Percentiles rank a stretch among this genome's conserved stretches.
Conservation (phyloP, 2,888 invertebrate species). For the Caenorhabditis afra region DNA sequence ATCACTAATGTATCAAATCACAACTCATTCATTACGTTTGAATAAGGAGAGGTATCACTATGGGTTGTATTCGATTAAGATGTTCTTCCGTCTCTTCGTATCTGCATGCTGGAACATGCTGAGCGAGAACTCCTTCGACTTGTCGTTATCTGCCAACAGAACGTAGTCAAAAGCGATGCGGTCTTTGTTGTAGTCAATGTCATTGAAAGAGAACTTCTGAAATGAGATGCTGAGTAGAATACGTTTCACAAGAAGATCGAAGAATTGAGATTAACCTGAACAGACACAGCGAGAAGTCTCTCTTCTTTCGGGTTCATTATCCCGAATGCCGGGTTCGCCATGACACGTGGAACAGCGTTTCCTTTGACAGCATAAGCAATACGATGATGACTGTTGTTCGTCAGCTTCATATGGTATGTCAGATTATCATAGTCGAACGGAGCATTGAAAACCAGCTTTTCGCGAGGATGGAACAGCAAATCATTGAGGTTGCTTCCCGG, state of each 20-base stretch:
- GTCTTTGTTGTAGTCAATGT: slow-evolving; percentile 46
- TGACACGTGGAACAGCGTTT: slow-evolving; percentile 58
- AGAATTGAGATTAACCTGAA: too few species aligned
- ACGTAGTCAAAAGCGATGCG: slow-evolving; percentile 60
- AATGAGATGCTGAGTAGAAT: too few species aligned
- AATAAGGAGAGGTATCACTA: background rate
- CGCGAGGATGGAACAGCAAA: slow-evolving; percentile 46
- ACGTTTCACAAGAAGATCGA: too few species aligned
- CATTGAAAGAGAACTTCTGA: slow-evolving; percentile 48
- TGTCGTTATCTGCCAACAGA: slow-evolving; percentile 43
- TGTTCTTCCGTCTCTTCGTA: slow-evolving; percentile 55
- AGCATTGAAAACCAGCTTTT: slow-evolving; percentile 56
- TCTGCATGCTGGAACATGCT: slow-evolving; percentile 47
- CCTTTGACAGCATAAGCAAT: slow-evolving; percentile 61
- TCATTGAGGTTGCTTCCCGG: slow-evolving; percentile 51
- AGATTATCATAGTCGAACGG: slow-evolving; percentile 60
- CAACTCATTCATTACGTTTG: too few species aligned
- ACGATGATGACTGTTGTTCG: slow-evolving; percentile 55
- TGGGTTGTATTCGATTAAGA: slow-evolving; percentile 54
- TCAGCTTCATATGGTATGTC: slow-evolving; percentile 61
- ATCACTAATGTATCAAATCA: too few species aligned
- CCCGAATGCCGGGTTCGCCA: slow-evolving; percentile 57
- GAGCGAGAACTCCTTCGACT: slow-evolving; percentile 42
- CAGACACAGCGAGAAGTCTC: slow-evolving; percentile 50
- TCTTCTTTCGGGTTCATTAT: slow-evolving; percentile 31